phyloP scores from a whole-genome alignment of 2,888 invertebrate genomes.

The Melipona bicolor region DNA sequence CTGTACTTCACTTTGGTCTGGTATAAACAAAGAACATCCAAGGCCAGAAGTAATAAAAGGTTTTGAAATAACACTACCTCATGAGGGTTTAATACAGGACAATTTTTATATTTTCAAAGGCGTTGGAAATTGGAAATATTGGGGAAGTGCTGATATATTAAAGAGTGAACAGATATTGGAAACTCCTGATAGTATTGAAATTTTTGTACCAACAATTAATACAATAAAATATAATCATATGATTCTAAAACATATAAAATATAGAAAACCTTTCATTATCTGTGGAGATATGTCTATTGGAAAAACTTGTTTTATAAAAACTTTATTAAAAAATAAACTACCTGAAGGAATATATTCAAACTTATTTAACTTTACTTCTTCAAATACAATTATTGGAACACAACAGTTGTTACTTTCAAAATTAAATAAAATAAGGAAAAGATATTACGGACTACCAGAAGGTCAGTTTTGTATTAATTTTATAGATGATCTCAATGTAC shows the following conservation, averaged over 20 bases:
- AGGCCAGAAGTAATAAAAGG: conserved; percentile 85
- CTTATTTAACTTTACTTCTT: conserved; percentile 85
- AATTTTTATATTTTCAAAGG: conserved; percentile 87
- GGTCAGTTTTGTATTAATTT: conserved; percentile 87
- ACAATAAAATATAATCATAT: conserved; percentile 86
- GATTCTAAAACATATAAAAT: conserved; percentile 85
- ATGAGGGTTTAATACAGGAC: conserved; percentile 86
- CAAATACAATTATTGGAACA: conserved; percentile 85
- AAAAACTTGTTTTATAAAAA: conserved; percentile 86
- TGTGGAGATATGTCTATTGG: conserved; percentile 88
- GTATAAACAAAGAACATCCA: conserved; percentile 82
- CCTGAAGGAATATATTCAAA: conserved; percentile 85
- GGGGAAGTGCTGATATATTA: conserved; percentile 85
- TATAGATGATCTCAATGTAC: conserved; percentile 88
- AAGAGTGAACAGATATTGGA: conserved; percentile 83
- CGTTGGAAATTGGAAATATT: conserved; percentile 86
- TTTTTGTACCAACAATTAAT: conserved; percentile 87
- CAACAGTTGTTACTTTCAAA: conserved; percentile 85
- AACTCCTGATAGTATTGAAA: conserved; percentile 63
- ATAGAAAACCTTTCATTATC: conserved; percentile 85
- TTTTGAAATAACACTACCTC: conserved; percentile 85
- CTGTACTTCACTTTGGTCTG: conserved; percentile 81
- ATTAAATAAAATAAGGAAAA: conserved; percentile 85
- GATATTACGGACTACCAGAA: conserved; percentile 86
- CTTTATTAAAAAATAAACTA: conserved; percentile 84